phyloP scores from a whole-genome alignment of 2,113 vertebrate genomes.

The Sapayoa aenigma region DNA sequence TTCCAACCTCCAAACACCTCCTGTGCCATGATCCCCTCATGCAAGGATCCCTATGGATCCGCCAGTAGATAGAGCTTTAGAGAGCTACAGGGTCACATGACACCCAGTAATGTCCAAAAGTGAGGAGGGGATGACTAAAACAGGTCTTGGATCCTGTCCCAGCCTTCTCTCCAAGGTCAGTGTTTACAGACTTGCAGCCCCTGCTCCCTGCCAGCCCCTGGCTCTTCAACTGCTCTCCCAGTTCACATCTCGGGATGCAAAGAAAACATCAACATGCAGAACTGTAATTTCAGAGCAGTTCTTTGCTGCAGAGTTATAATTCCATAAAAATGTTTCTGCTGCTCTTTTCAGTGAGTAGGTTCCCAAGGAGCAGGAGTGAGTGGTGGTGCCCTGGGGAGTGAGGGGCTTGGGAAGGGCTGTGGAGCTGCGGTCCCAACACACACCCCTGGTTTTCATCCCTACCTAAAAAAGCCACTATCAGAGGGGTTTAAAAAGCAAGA shows the following conservation, averaged over 20 bases:
- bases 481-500: fast-evolving
- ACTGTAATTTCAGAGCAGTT: background rate
- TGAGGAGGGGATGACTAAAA: fast-evolving
- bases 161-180: background rate
- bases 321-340: background rate
- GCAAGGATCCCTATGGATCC: fast-evolving
- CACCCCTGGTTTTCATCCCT: fast-evolving
- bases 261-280: fast-evolving
- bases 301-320: background rate
- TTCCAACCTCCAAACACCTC: background rate
- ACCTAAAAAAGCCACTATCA: fast-evolving
- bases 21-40: fast-evolving
- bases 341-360: background rate
- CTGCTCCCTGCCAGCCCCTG: too few relatives aligned
- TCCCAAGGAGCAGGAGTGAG: background rate
- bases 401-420: fast-evolving
- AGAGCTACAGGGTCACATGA: background rate
- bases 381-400: fast-evolving
- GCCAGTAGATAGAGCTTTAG: background rate
- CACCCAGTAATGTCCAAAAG: fast-evolving
- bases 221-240: background rate
- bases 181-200: background rate
- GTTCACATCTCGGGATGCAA: fast-evolving
- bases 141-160: fast-evolving
- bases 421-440: fast-evolving